A percentile compares a stretch with the other conserved stretches of the same genome.
Evolutionary conservation across 2,113 vertebrate species (phyloP).

Genomic region (Delphinus delphis): DNA sequence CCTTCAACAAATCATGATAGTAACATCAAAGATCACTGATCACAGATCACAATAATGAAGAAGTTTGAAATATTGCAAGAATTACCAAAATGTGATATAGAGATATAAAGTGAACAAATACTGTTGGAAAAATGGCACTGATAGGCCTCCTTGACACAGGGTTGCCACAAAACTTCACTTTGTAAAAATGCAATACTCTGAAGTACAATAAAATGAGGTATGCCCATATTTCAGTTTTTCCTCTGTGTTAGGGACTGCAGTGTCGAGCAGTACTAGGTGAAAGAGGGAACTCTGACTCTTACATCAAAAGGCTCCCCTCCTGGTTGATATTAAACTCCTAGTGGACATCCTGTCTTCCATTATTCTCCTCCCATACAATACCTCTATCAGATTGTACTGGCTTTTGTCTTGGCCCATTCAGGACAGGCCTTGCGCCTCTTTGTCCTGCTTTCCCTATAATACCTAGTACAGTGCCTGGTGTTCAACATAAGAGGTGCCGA

Average conservation of each 20-base stretch:
- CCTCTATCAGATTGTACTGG: not conserved
- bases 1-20: not conserved
- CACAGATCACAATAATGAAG: not conserved
- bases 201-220: not conserved
- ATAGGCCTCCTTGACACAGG: not conserved
- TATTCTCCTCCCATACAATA: not conserved
- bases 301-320: not conserved
- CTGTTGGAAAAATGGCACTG: not conserved
- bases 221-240: not conserved
- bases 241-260: not conserved
- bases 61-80: not conserved
- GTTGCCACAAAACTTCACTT: not conserved
- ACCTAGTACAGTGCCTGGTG: not conserved
- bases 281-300: not conserved
- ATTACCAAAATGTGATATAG: not conserved
- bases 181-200: not conserved
- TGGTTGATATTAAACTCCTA: not conserved
- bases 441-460: not conserved
- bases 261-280: not conserved
- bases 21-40: not conserved
- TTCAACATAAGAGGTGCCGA: not conserved
- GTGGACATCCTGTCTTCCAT: not conserved
- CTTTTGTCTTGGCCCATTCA: not conserved
- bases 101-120: not conserved
- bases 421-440: not conserved